These are phyloP conservation scores for Rhaphigaster nebulosa DNA, from an alignment of 2,888 invertebrate species.

Conservation along the genomic window DNA sequence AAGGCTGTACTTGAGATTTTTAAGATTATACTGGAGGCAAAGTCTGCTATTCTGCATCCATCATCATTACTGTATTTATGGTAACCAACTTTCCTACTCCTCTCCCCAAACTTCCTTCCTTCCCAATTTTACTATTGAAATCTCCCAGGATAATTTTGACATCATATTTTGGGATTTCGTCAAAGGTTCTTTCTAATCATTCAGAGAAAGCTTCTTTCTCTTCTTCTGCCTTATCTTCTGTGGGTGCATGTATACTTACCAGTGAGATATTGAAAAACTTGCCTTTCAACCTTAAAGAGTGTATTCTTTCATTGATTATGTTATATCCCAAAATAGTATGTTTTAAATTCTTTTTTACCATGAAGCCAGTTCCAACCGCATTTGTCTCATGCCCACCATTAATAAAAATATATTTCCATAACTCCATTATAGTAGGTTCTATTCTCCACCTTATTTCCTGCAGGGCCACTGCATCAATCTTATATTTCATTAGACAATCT, in stretches of 20 bases:
- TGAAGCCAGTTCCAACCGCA: slow-evolving; percentile 50
- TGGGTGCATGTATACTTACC: background rate
- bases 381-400: slow-evolving; percentile 46
- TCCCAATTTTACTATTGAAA: too few species aligned
- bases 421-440: background rate
- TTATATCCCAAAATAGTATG: too few species aligned
- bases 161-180: background rate
- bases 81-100: background rate
- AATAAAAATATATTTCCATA: slow-evolving; percentile 30
- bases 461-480: background rate
- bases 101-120: too few species aligned
- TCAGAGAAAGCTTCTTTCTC: background rate
- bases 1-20: background rate
- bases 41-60: background rate
- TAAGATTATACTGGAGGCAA: background rate
- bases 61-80: too few species aligned
- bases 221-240: background rate
- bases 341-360: background rate
- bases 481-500: too few species aligned
- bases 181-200: background rate
- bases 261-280: background rate
- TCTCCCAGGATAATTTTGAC: too few species aligned
- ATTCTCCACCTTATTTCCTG: too few species aligned
- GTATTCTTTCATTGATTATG: too few species aligned
- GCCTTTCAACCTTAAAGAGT: too few species aligned